Base-by-base conservation (phyloP, 1,140 invertebrate genomes). In the Trichogramma pretiosum region DNA sequence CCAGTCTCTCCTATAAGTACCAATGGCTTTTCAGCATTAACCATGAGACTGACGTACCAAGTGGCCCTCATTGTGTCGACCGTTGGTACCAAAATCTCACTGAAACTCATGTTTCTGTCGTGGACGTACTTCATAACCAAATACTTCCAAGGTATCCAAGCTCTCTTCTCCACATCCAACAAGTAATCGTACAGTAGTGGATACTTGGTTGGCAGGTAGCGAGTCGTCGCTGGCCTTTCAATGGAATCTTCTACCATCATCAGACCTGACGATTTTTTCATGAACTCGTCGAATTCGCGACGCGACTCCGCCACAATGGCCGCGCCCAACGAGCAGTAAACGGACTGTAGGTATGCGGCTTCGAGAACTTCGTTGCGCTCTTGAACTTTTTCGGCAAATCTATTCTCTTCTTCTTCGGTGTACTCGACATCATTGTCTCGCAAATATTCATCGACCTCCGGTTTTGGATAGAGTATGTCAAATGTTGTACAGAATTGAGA, bases 121-220 rank as follows among this genome's bases (percentile, higher is more conserved):
- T 93, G 89, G 0, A 78, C 56, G 60, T 93, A 93, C 9, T 74
- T 60, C 0, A 82, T 81, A 5, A 93, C 81, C 19, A 89, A 59
- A 70, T 79, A 81, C 49, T 80, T 78, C 89, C 89, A 93, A 7
- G 89, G 82, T n/a, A 83, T 74, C 91, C 91, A 95, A n/a, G 74
- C 67, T 56, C 70, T 68, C n/a, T 78, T 71, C 11, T 79, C 64
- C 5, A 80, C 54, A 57, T 91, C 83, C 59, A 89, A 77, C 59
- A 79, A 82, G 60, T 92, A 94, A 51, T 93, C 87, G 65, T 83
- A 93, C 5, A 93, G 65, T 0, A 79, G 79, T 1, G 79, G 75
- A 53, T 77, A 79, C 3, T 63, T 64, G 41, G 70, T 77, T 0
- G 89, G 89, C 21, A 89, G 68, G 53, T 85, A 77, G 55, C 84